Conservation (phyloP, 2,113 vertebrate species). For the Ornithorhynchus anatinus region DNA sequence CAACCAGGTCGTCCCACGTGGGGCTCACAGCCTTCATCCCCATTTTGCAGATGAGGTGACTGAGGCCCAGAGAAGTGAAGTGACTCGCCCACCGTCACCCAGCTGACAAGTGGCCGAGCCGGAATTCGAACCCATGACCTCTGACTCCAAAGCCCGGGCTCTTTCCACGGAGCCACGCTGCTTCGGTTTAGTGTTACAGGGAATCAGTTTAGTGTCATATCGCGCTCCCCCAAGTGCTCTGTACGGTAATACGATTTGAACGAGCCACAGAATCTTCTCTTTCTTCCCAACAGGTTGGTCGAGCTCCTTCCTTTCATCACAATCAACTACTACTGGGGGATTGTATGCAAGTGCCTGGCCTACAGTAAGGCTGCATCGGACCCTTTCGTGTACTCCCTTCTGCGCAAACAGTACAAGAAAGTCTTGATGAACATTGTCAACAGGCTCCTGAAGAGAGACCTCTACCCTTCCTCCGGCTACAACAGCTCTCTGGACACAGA, state of each 20-base stretch:
- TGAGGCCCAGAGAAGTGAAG: no score
- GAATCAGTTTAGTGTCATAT: no score
- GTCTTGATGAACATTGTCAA: conserved; percentile 72
- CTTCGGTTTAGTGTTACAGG: no score
- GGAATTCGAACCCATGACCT: accelerated
- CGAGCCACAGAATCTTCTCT: no score
- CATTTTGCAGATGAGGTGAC: no score
- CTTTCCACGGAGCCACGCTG: no score
- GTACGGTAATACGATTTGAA: no score
- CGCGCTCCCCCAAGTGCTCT: no score
- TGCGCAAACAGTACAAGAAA: conserved; percentile 78
- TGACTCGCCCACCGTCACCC: no score
- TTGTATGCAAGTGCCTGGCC: conserved; percentile 76
- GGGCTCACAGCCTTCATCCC: no score
- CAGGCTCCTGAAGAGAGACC: conserved; percentile 69
- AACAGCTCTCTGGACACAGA: conserved; percentile 75
- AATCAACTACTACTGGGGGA: conserved; percentile 75
- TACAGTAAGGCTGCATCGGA: conserved; percentile 79
- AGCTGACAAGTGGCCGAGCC: neutral
- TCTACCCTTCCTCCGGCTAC: conserved; percentile 66
- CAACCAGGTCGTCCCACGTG: no score
- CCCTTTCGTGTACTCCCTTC: conserved; percentile 77
- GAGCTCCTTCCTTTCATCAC: conserved; percentile 75
- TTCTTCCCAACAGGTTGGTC: conserved; percentile 72
- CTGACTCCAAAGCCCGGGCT: neutral